These are phyloP conservation scores for Taenaris catops DNA, from an alignment of 2,888 invertebrate species.

Conservation along the genomic window DNA sequence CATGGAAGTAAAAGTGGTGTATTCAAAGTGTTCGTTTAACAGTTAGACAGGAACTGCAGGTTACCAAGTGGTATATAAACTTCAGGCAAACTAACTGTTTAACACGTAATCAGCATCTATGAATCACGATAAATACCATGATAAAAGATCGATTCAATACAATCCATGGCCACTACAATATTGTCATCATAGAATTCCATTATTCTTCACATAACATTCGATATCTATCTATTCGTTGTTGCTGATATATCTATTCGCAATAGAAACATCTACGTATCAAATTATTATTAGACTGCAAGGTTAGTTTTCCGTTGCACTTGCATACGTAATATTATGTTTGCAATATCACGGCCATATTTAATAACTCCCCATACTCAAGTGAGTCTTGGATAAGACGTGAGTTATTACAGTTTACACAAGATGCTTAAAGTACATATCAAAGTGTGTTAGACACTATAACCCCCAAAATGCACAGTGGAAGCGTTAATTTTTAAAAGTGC, in stretches of 20 bases:
- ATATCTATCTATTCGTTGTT: conserved; percentile 38
- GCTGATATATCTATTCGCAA: conserved; percentile 39
- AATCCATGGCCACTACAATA: not conserved
- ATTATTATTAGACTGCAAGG: conserved; percentile 73
- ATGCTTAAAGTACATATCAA: not conserved
- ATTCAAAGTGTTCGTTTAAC: too few species aligned
- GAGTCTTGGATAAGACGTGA: too few species aligned
- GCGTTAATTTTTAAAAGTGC: not conserved
- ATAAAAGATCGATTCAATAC: not conserved
- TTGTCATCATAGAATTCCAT: not conserved
- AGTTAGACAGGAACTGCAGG: too few species aligned
- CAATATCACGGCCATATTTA: conserved; percentile 29
- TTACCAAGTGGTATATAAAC: too few species aligned
- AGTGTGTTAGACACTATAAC: not conserved
- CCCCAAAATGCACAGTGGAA: not conserved
- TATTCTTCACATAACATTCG: conserved; percentile 22
- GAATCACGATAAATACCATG: not conserved
- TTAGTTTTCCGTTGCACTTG: conserved; percentile 56
- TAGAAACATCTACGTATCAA: conserved; percentile 58
- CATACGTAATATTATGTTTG: conserved; percentile 30
- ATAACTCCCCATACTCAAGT: conserved; percentile 8
- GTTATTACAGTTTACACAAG: too few species aligned
- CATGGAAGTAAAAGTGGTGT: too few species aligned
- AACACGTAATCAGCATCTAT: too few species aligned
- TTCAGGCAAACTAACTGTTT: too few species aligned